Conservation (phyloP, 2,113 vertebrate genomes). For the Mus musculus region GRCm39 chr9:25782501-25783000, state of each 20-base stretch:
- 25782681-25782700: neutral
- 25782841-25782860: no score
- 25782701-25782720: no score
- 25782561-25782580: neutral
- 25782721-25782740: neutral
- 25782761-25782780: no score
- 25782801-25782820: no score
- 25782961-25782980: no score
- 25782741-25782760: neutral
- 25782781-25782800: neutral
- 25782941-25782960: no score
- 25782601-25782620: neutral
- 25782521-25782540: neutral
- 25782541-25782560: neutral
- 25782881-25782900: no score
- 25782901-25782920: no score
- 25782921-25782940: no score
- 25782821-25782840: neutral
- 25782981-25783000: no score
- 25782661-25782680: neutral
- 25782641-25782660: neutral
- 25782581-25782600: neutral
- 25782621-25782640: neutral
- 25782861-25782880: no score
- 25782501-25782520: neutral